Evolutionary conservation across 2,113 vertebrate genomes (phyloP), one percentile per base, ranked within the genome.

Genomic region (Neolamprologus fasciatus): DNA sequence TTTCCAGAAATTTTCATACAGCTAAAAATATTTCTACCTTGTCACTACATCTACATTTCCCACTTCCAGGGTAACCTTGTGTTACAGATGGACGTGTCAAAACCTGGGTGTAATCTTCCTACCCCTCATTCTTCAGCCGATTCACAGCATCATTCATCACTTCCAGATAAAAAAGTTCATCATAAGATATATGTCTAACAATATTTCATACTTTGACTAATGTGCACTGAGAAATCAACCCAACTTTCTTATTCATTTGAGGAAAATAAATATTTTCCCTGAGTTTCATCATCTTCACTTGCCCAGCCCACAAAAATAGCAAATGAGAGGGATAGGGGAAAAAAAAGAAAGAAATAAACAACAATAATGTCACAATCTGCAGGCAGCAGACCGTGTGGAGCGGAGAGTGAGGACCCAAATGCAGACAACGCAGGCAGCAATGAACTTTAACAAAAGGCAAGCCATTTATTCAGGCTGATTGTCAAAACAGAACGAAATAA

Each of bases 371-470:
- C 63, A 68, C 19, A 21, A 68, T 68, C 19, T 68, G 63, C 19
- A 68, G 7, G 19, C 63, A 68, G 19, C 63, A 68, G 63, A 13
- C 0, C 0, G 1, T 68, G 19, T 66, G 33, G 2, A 66, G 2
- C 2, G 4, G 19, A 37, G 33, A 8, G 61, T 68, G 33, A 37
- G 19, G 33, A 66, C 33, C 10, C 10, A 66, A 21, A 66, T 5
- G 7, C 33, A 66, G 19, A 37, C 33, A 37, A 1, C 19, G 2
- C 37, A 66, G 61, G 33, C 33, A 66, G 33, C 19, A 21, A 66
- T 66, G 19, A 66, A 66, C 61, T 66, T 66, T 37, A 37, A 66
- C 10, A 66, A 37, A 68, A 37, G 61, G 2, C 4, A 1, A 37
- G 61, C 11, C 19, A 8, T 68, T 68, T 2, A 68, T 68, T 68